Evolutionary conservation across 2,797 vertebrate species (phyloP).

Genomic region (Synanceia verrucosa): DNA sequence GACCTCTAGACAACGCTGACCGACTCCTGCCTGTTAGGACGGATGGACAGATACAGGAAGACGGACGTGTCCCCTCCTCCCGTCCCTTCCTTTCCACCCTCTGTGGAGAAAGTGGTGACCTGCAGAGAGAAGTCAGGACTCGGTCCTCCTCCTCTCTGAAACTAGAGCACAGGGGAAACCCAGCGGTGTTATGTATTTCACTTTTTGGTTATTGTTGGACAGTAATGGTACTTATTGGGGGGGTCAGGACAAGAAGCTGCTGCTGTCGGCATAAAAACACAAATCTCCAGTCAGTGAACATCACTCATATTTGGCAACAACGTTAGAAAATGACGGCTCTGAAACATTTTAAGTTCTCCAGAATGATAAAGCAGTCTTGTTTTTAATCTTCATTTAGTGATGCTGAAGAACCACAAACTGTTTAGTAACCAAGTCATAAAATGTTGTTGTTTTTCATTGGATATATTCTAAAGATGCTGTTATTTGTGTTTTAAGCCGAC

Average conservation of each 20-base stretch:
- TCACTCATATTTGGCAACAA: no score
- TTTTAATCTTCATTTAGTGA: not conserved
- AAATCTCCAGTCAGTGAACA: not conserved
- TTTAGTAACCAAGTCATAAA: not conserved
- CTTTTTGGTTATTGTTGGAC: slow-evolving; percentile 13
- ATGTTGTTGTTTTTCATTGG: no score
- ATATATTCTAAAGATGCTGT: no score
- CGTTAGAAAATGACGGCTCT: not conserved
- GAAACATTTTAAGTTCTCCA: not conserved
- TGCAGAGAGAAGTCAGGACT: slow-evolving; percentile 7
- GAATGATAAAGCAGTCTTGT: not conserved
- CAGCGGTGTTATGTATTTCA: slow-evolving; percentile 12
- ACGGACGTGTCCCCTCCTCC: not conserved
- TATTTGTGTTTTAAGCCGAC: slow-evolving; percentile 3
- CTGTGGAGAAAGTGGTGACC: slow-evolving; percentile 9
- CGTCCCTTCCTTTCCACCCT: not conserved
- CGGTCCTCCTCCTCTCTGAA: not conserved
- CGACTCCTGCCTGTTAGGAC: slow-evolving; percentile 16
- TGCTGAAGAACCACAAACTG: not conserved
- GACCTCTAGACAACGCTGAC: slow-evolving; percentile 6
- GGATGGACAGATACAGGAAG: slow-evolving; percentile 20
- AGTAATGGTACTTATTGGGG: slow-evolving; percentile 27
- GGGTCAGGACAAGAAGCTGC: not conserved
- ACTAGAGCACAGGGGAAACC: not conserved
- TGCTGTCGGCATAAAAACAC: slow-evolving; percentile 8